Percentiles rank a stretch among this genome's conserved stretches.
phyloP scores from a whole-genome alignment of 2,797 vertebrate genomes.

The Galago senegalensis region DNA sequence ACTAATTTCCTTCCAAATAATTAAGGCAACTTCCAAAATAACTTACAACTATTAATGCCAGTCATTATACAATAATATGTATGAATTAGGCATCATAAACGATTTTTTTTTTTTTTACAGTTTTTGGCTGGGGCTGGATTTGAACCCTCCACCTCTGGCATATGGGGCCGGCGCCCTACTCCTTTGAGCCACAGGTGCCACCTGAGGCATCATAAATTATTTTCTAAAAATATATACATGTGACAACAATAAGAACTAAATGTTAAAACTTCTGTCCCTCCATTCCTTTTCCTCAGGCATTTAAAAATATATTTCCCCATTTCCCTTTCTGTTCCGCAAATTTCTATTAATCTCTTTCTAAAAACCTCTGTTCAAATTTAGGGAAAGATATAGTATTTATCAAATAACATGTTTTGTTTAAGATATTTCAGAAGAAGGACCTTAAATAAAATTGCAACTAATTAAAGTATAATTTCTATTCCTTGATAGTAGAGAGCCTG shows the following conservation, averaged over 20 bases:
- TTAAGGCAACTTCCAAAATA: neutral
- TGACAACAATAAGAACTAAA: neutral
- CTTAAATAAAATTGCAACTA: neutral
- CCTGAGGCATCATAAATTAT: neutral
- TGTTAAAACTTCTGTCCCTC: neutral
- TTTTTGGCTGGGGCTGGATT: too few species aligned
- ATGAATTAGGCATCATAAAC: neutral
- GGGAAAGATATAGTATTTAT: neutral
- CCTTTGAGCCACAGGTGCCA: too few species aligned
- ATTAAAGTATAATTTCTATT: conserved; percentile 12
- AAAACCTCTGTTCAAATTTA: neutral
- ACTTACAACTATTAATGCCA: neutral
- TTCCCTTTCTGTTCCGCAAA: neutral
- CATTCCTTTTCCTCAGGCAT: neutral
- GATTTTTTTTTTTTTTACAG: neutral
- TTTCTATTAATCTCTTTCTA: neutral
- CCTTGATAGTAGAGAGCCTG: neutral
- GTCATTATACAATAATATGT: neutral
- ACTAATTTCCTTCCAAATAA: conserved; percentile 23
- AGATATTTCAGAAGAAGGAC: neutral
- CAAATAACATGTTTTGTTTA: neutral
- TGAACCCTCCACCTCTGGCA: too few species aligned
- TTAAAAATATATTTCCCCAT: neutral
- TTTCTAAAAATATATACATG: neutral
- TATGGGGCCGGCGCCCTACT: too few species aligned